Conservation (phyloP, 2,888 invertebrate species). For the Drosophila cognata region DNA sequence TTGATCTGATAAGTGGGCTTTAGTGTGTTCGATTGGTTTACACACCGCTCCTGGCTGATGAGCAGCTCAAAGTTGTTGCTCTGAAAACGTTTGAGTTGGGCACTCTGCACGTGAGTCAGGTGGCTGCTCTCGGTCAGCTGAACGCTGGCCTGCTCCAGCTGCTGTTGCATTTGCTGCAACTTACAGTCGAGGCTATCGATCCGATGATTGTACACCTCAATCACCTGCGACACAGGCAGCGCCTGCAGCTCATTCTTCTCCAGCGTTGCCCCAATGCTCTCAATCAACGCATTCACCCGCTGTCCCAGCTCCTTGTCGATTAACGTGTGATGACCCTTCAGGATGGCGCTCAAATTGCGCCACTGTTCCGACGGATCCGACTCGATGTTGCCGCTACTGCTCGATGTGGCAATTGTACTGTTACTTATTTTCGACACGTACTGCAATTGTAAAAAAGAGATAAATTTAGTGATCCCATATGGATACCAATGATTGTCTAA, state of each 20-base stretch:
- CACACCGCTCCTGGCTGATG: conserved; percentile 82
- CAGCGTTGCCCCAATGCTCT: conserved; percentile 76
- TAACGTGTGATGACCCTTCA: conserved; percentile 80
- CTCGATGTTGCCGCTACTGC: conserved; percentile 28
- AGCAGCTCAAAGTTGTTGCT: conserved; percentile 83
- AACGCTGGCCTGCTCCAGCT: conserved; percentile 80
- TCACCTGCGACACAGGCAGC: conserved; percentile 83
- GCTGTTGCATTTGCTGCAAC: conserved; percentile 74
- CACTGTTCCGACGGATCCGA: conserved; percentile 68
- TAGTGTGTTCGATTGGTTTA: neutral
- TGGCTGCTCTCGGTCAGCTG: conserved; percentile 81
- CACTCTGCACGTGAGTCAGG: conserved; percentile 80
- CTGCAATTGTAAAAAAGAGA: conserved; percentile 40
- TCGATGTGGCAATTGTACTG: neutral
- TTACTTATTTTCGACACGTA: conserved; percentile 65
- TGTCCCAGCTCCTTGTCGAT: conserved; percentile 81
- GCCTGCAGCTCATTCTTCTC: conserved; percentile 76
- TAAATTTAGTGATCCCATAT: neutral
- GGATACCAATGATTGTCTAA: neutral
- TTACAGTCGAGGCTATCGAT: conserved; percentile 78
- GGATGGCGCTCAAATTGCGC: conserved; percentile 82
- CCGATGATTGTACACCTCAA: conserved; percentile 84
- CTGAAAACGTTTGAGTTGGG: conserved; percentile 82
- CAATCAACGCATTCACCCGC: conserved; percentile 80
- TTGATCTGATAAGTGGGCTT: neutral